Evolutionary conservation across 2,797 vertebrate genomes (phyloP), one percentile per base, ranked within the genome.

Genomic region (Eulemur mongoz): DNA sequence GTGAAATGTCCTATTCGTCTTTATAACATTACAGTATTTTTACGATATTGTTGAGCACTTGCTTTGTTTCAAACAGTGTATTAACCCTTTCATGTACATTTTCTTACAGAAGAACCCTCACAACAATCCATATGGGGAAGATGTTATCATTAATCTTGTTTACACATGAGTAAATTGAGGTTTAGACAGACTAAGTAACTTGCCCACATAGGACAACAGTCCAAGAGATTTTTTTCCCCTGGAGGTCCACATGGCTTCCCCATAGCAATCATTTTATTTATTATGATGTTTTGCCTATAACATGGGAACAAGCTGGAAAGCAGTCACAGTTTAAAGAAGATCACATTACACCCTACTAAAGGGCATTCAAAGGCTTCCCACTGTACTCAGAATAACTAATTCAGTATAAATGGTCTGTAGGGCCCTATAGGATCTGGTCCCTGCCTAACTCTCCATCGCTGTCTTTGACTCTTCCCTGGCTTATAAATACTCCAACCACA

Each of bases 231-330:
- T 5, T 40, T 40, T 57, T 45, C 35, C 40, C 38, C 0, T 4
- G 3, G 52, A 35, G 7, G 2, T 12, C 20, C 2, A 38, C 25
- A 0, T 11, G 54, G 30, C 63, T 57, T 3, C 3, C 2, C 32
- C 18, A 14, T 12, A 15, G 65, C 32, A 14, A 73, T n/a, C 63
- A 59, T 0, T 61, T 61, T 61, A 63, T 32, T 63, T 63, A 63
- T n/a, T n/a, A 32, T 63, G 30, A 63, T 63, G 30, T 32, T 63
- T 63, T 63, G 61, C 6, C 61, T 63, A 63, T n/a, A 63, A 32
- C 30, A 63, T 17, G n/a, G 14, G 57, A 27, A 23, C 43, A 17
- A n/a, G 30, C 15, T 7, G 61, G 61, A 63, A 63, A 63, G 14
- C 61, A 63, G 61, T 63, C 61, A n/a, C 30, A 63, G n/a, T 63